phyloP scores from a whole-genome alignment of 2,888 invertebrate species.

The Drosophila neotestacea region DNA sequence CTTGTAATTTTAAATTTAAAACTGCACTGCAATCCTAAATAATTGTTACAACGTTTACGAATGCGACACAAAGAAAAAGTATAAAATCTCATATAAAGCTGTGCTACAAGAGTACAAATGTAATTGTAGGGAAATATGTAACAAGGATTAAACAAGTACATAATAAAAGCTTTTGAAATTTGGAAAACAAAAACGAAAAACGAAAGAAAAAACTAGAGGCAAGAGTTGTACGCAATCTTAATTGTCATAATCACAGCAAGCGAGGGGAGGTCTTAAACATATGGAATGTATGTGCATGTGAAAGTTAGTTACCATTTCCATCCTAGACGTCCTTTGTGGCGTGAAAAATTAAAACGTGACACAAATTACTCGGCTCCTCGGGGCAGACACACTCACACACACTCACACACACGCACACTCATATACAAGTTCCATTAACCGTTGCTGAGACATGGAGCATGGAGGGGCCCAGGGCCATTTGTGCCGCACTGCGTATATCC shows the following conservation, averaged over 20 bases:
- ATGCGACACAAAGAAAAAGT: background rate
- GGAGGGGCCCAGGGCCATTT: slow-evolving; percentile 18
- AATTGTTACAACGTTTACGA: slow-evolving; percentile 2
- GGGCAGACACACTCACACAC: slow-evolving; percentile 22
- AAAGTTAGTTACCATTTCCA: slow-evolving; percentile 29
- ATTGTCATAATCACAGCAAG: slow-evolving; percentile 70
- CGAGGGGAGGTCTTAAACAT: slow-evolving; percentile 28
- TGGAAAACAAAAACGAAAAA: slow-evolving; percentile 7
- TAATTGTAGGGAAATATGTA: slow-evolving; percentile 31
- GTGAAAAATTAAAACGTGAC: slow-evolving; percentile 76
- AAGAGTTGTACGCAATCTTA: slow-evolving; percentile 60
- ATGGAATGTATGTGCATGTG: slow-evolving; percentile 13
- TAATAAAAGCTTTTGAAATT: slow-evolving; percentile 38
- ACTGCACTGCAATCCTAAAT: background rate
- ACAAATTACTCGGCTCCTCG: slow-evolving; percentile 69
- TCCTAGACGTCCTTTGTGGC: slow-evolving; percentile 60
- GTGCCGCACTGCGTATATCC: slow-evolving; percentile 72
- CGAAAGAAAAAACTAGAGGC: slow-evolving; percentile 34
- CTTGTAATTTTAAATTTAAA: background rate
- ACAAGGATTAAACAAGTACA: slow-evolving; percentile 25
- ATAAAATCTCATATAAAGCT: background rate
- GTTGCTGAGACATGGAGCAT: slow-evolving; percentile 4
- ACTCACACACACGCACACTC: slow-evolving; percentile 22
- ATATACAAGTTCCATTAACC: slow-evolving; percentile 59
- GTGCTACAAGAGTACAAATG: slow-evolving; percentile 7